Percentiles rank a stretch among this genome's conserved stretches.
Conservation (phyloP, 2,797 vertebrate species). For the Falco novaeseelandiae region DNA sequence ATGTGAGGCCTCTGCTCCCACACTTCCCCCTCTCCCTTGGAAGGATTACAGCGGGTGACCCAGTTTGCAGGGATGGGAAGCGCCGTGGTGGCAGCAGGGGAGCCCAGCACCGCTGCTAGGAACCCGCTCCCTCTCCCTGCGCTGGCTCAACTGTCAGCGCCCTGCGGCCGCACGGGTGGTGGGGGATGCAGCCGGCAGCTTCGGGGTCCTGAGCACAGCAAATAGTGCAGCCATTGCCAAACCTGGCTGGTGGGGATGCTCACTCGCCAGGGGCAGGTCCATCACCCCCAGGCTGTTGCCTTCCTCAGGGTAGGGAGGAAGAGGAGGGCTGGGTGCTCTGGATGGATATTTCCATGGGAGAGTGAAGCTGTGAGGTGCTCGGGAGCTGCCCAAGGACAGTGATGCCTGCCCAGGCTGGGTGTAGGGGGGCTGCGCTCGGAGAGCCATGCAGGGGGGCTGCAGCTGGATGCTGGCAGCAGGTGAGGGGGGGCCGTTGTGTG, state of each 20-base stretch:
- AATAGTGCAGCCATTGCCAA: neutral
- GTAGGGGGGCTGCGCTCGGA: neutral
- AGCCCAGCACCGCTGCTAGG: neutral
- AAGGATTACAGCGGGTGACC: slow-evolving; percentile 48
- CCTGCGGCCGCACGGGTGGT: neutral
- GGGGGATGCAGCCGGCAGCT: neutral
- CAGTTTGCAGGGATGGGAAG: slow-evolving; percentile 14
- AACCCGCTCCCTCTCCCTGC: neutral
- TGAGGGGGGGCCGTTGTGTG: neutral
- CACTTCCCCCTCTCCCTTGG: neutral
- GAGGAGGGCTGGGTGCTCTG: neutral
- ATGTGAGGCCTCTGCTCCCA: neutral
- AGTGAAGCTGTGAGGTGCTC: neutral
- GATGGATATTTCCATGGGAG: neutral
- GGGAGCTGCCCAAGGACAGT: neutral
- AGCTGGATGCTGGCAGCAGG: neutral
- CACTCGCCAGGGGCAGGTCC: neutral
- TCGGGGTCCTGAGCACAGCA: neutral
- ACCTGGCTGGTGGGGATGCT: neutral
- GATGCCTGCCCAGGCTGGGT: neutral
- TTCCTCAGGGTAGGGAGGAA: neutral
- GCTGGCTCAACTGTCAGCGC: neutral
- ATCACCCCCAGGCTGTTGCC: neutral
- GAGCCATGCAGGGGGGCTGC: neutral
- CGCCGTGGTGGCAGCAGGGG: neutral